Percentiles rank a stretch among this genome's conserved stretches.
phyloP scores from a whole-genome alignment of 2,888 invertebrate genomes.

The Didymodactylos carnosus region DNA sequence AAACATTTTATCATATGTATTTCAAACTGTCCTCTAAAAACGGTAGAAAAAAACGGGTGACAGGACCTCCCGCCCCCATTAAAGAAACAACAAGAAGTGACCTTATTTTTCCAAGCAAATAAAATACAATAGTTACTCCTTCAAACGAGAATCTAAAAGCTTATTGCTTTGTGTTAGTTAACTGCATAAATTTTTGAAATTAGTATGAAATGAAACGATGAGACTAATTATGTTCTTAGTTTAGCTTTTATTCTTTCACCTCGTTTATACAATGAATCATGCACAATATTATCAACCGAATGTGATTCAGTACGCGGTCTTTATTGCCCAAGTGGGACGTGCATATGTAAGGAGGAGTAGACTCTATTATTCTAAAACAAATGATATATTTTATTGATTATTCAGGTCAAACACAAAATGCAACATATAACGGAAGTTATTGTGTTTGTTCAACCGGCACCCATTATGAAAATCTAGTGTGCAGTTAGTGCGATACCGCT shows the following conservation, averaged over 20 bases:
- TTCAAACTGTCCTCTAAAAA: too few species aligned
- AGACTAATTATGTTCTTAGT: too few species aligned
- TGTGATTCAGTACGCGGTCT: background rate
- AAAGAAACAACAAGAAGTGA: background rate
- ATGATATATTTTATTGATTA: too few species aligned
- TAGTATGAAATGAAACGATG: too few species aligned
- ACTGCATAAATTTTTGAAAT: too few species aligned
- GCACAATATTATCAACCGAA: background rate
- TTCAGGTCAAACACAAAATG: background rate
- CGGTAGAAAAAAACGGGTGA: too few species aligned
- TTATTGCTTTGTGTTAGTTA: background rate
- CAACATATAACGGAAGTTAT: background rate
- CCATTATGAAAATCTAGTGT: background rate
- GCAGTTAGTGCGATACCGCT: background rate
- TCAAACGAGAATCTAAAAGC: background rate
- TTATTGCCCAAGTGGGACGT: background rate
- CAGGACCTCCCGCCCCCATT: too few species aligned
- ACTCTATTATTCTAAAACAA: too few species aligned
- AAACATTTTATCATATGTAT: too few species aligned
- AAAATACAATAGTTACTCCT: background rate
- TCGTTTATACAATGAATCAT: background rate
- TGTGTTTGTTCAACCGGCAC: background rate
- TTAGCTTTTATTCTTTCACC: background rate
- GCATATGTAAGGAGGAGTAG: background rate
- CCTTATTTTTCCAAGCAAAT: background rate